Percentiles rank a stretch among this genome's conserved stretches.
Conservation (phyloP, 2,888 invertebrate species). For the Sipha maydis region DNA sequence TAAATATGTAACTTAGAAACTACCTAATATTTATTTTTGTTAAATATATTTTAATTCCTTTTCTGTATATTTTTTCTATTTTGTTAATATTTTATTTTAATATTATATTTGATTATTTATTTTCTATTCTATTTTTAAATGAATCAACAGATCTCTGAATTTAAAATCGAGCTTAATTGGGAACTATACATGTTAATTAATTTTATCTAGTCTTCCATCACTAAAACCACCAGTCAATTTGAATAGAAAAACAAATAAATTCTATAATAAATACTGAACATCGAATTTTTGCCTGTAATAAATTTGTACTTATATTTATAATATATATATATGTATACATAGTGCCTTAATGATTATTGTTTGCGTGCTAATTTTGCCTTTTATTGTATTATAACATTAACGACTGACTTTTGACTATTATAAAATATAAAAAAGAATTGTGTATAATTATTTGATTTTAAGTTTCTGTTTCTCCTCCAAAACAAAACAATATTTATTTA, state of each 20-base stretch:
- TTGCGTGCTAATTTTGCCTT: slow-evolving; percentile 58
- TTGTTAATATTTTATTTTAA: slow-evolving; percentile 60
- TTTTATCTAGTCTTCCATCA: slow-evolving; percentile 57
- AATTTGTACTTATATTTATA: slow-evolving; percentile 42
- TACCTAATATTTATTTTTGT: slow-evolving; percentile 61
- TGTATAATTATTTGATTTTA: slow-evolving; percentile 29
- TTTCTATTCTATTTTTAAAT: slow-evolving; percentile 58
- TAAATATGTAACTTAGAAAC: slow-evolving; percentile 56
- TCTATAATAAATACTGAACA: slow-evolving; percentile 20
- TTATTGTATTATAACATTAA: slow-evolving; percentile 61
- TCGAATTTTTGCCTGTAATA: slow-evolving; percentile 52
- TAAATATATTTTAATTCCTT: slow-evolving; percentile 57
- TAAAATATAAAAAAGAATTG: slow-evolving; percentile 34
- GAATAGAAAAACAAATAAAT: slow-evolving; percentile 19
- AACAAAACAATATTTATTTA: background rate
- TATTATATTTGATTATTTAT: slow-evolving; percentile 44
- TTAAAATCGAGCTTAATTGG: slow-evolving; percentile 46
- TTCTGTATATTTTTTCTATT: slow-evolving; percentile 53
- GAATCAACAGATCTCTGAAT: slow-evolving; percentile 59
- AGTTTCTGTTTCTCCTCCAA: background rate
- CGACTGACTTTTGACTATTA: slow-evolving; percentile 60
- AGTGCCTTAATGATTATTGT: slow-evolving; percentile 59
- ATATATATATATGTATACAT: background rate
- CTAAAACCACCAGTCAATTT: slow-evolving; percentile 45
- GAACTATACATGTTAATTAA: slow-evolving; percentile 35